Evolutionary conservation across 1,140 invertebrate species (phyloP).

Genomic region (Lysiphlebus fabarum): DNA sequence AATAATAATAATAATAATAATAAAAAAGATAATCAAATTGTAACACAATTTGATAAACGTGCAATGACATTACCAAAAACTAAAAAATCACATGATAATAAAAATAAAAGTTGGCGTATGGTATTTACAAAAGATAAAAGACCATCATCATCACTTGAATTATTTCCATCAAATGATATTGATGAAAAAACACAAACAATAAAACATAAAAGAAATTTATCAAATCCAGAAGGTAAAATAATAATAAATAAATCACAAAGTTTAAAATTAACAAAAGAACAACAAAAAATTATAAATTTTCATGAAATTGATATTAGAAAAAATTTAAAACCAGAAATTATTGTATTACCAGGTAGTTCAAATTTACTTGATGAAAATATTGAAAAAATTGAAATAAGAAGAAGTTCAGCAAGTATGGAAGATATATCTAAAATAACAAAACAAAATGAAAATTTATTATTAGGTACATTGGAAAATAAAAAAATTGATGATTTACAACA

Average conservation of each 20-base stretch:
- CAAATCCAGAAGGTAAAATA: slow-evolving; percentile 46
- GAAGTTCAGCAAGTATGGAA: slow-evolving; percentile 53
- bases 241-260: slow-evolving; percentile 17
- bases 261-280: slow-evolving; percentile 26
- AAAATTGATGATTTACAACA: slow-evolving; percentile 44
- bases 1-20: slow-evolving; percentile 19
- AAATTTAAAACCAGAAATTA: slow-evolving; percentile 40
- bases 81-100: slow-evolving; percentile 41
- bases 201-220: slow-evolving; percentile 43
- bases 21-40: slow-evolving; percentile 25
- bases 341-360: slow-evolving; percentile 39
- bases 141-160: slow-evolving; percentile 46
- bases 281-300: slow-evolving; percentile 34
- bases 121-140: slow-evolving; percentile 51
- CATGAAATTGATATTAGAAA: slow-evolving; percentile 41
- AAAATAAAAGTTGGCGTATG: slow-evolving; percentile 48
- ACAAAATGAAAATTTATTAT: slow-evolving; percentile 38
- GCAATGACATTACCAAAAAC: slow-evolving; percentile 50
- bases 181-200: slow-evolving; percentile 13
- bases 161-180: slow-evolving; percentile 32
- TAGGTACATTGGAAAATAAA: slow-evolving; percentile 42
- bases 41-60: slow-evolving; percentile 38
- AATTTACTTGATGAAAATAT: slow-evolving; percentile 35
- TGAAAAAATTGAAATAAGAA: slow-evolving; percentile 47
- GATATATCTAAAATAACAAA: slow-evolving; percentile 53